Evolutionary conservation across 92 coral and sea anemone genomes (phyloP).

Genomic region (Hydrozoanthus gracilis): DNA sequence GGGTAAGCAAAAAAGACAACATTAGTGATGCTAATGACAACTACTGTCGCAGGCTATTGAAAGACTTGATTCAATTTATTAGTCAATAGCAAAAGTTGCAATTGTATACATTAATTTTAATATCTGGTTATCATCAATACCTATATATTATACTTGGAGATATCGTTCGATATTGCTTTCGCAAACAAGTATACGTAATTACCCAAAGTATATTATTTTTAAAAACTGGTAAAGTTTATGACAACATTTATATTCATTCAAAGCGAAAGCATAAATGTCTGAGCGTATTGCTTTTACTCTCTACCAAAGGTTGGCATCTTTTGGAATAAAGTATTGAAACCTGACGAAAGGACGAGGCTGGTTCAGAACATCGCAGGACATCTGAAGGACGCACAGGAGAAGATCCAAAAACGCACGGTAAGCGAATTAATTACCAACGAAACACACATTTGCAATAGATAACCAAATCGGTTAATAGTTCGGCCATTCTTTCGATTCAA

Average conservation of each 20-base stretch:
- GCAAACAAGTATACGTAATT: too few species aligned
- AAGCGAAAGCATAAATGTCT: background rate
- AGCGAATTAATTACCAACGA: background rate
- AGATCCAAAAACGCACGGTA: slow-evolving; percentile 33
- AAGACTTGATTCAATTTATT: too few species aligned
- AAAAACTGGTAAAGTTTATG: background rate
- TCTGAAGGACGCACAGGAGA: slow-evolving; percentile 37
- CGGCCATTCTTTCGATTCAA: background rate
- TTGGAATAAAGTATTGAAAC: slow-evolving; percentile 58
- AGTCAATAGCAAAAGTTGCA: too few species aligned
- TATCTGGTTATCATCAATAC: too few species aligned
- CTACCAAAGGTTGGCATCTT: slow-evolving; percentile 64
- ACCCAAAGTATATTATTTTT: too few species aligned
- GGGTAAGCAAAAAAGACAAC: background rate
- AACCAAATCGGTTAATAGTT: background rate
- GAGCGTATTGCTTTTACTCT: background rate
- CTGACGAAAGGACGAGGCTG: slow-evolving; percentile 19
- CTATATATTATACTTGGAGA: too few species aligned
- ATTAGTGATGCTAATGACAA: too few species aligned
- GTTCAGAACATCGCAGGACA: slow-evolving; percentile 34
- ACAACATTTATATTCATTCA: background rate
- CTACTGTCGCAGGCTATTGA: too few species aligned
- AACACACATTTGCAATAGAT: background rate
- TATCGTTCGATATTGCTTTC: too few species aligned
- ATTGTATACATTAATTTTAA: too few species aligned